These are phyloP conservation scores for Nebria ingens DNA, from an alignment of 1,140 invertebrate species.

Conservation along the genomic window DNA sequence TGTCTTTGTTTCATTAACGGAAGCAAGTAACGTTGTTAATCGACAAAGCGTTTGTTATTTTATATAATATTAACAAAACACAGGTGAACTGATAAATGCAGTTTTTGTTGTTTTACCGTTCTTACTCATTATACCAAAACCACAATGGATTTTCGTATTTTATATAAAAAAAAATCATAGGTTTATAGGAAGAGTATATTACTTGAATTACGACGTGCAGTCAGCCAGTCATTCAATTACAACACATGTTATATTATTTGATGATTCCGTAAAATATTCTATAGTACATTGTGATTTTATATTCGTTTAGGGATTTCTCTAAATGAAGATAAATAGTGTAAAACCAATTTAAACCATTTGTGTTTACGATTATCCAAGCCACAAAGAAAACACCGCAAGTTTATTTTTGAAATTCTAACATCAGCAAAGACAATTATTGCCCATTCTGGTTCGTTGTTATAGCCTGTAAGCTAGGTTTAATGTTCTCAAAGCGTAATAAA, in stretches of 20 bases:
- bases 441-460: neutral
- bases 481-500: neutral
- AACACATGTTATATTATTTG: neutral
- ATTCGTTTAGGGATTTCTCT: neutral
- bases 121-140: neutral
- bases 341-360: neutral
- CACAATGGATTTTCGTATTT: neutral
- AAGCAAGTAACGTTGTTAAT: neutral
- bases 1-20: conserved; percentile 4
- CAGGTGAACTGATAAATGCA: neutral
- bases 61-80: no score
- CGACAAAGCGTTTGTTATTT: neutral
- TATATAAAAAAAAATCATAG: no score
- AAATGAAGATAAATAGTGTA: neutral
- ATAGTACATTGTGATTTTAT: neutral
- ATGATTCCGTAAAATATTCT: neutral
- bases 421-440: neutral
- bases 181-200: no score
- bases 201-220: neutral
- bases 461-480: neutral
- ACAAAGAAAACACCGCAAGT: neutral
- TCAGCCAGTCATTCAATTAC: neutral
- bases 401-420: neutral
- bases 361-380: no score
- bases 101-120: no score